Base-by-base conservation (phyloP, 2,888 invertebrate species). In the Brassicogethes aeneus region DNA sequence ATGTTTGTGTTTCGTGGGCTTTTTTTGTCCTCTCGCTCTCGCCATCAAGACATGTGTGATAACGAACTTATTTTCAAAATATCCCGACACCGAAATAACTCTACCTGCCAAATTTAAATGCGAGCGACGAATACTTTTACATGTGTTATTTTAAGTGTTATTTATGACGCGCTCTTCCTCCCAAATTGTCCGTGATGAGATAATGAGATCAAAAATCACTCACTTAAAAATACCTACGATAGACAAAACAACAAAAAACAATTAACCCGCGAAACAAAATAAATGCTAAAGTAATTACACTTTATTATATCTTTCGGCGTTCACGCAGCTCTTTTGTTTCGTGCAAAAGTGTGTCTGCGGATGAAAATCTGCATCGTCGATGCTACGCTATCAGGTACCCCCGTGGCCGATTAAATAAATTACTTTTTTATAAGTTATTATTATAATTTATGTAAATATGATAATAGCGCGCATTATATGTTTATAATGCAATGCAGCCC, bases 391-490 rank as follows among this genome's bases (percentile, higher is more conserved):
- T 23, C 23, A 23, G 23, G 23, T 10, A 7, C 14, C 32, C 38
- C 31, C 14, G 13, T 33, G 32, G 39, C 40, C 46, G 42, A 50
- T 48, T 46, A 48, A 41, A 50, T 40, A 41, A 39, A 50, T 47
- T 48, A 50, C 41, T 33, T 47, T 48, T 34, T 59, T 60, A 58
- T 56, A 60, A 61, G 54, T 56, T 62, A 61, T 56, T 62, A 61
- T 62, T 61, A 58, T 68, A 68, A 68, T 68, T 66, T 68, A 68
- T 66, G 65, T 64, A 65, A 66, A 66, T 67, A 62, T 59, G 60
- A 62, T 66, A 66, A 67, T 65, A 54, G 59, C 56, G 58, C 55
- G 52, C 55, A 57, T 59, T 57, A 60, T 59, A 56, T 48, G 52
- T 53, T 55, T 55, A 55, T 55, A 57, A 57, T 58, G 57, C 51